Evolutionary conservation across 2,113 vertebrate genomes (phyloP), one percentile per base, ranked within the genome.

Genomic region (Octodon degus): DNA sequence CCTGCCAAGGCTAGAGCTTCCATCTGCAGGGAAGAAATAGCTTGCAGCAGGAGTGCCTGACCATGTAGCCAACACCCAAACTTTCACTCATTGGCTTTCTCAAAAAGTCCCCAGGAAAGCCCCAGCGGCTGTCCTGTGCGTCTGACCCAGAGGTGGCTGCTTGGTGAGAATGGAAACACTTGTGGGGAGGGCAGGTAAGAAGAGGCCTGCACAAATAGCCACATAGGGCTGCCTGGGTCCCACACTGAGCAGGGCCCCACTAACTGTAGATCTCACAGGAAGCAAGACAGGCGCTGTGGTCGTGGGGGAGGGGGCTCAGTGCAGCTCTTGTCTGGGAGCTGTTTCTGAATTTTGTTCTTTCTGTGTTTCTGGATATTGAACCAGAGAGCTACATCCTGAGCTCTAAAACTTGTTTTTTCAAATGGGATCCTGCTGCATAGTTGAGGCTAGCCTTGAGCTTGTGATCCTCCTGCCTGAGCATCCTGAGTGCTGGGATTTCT

Each of bases 31-130:
- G 40, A 74, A 82, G 84, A 77, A 77, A 5, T 20, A n/a, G 90
- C 25, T 86, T 96, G 70, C n/a, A 80, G 86, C 91, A 89, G 83
- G 65, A 92, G 43, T 88, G 86, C 30, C 85, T 16, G 20, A 50
- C 86, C 6, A 0, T 19, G 90, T 13, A 60, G 32, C 70, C 85
- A 85, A 86, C 72, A 25, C 96, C 92, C 92, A 77, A 67, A 95
- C 97, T 98, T 97, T 98, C 97, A 97, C 97, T 98, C 97, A 96
- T 96, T 97, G 93, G 90, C 93, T 94, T 92, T 92, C 92, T 97
- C 93, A 94, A 93, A 97, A 98, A 97, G 95, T 90, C 97, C 97
- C 97, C 93, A 96, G 97, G 97, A 98, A 98, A 98, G 89, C 95
- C 97, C 97, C 96, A 17, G 82, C 86, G 32, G 80, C 90, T 68